Evolutionary conservation across 1,140 invertebrate genomes (phyloP).

Genomic region (Magallana angulata): DNA sequence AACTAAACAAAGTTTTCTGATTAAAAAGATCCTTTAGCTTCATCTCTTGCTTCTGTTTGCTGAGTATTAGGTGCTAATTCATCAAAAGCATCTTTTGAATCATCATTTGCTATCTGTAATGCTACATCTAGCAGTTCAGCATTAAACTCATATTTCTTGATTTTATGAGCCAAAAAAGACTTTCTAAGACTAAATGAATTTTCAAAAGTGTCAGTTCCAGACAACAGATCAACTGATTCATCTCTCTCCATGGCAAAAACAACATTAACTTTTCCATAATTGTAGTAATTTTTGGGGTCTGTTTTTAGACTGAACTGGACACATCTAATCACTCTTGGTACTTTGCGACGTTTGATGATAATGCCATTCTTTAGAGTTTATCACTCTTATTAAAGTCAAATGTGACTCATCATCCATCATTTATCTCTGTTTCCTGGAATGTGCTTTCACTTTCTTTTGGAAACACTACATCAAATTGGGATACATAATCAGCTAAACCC

Average conservation of each 20-base stretch:
- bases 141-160: constrained; percentile 15
- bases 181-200: no score
- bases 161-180: not conserved
- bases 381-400: not conserved
- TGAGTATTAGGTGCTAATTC: constrained; percentile 22
- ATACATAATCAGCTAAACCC: no score
- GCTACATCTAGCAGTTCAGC: constrained; percentile 13
- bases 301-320: no score
- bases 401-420: not conserved
- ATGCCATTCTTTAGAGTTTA: constrained; percentile 48
- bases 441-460: not conserved
- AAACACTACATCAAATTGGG: not conserved
- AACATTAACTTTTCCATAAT: no score
- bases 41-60: not conserved
- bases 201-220: no score
- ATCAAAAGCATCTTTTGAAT: not conserved
- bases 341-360: constrained; percentile 33
- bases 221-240: no score
- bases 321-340: no score
- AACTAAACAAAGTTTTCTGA: constrained; percentile 13
- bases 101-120: not conserved
- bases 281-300: no score
- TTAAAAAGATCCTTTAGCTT: not conserved
- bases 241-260: no score
- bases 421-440: not conserved